Evolutionary conservation across 2,888 invertebrate genomes (phyloP).

Genomic region (Caenorhabditis plicata): DNA sequence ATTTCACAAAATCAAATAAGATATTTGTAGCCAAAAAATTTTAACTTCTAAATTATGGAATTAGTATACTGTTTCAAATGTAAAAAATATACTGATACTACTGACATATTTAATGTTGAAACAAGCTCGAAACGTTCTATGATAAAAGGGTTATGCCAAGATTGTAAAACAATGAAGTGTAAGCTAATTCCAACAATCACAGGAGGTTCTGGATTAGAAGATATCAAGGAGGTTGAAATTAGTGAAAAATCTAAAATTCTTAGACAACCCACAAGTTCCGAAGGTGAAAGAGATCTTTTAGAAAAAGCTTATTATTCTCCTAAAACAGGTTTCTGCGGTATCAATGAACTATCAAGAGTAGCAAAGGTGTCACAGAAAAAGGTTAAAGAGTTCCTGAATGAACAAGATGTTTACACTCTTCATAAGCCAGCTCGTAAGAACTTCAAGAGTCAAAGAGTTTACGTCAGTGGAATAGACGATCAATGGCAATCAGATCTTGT

Average conservation of each 20-base stretch:
- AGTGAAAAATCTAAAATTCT: slow-evolving; percentile 2
- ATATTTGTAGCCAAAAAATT: too few species aligned
- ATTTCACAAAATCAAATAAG: too few species aligned
- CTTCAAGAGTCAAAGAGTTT: slow-evolving; percentile 38
- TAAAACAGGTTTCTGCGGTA: slow-evolving; percentile 35
- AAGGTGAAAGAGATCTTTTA: slow-evolving; percentile 5
- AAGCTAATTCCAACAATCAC: slow-evolving; percentile 1
- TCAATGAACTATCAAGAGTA: slow-evolving; percentile 34
- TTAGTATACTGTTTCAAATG: too few species aligned
- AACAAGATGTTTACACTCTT: slow-evolving; percentile 44
- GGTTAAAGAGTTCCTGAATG: slow-evolving; percentile 34
- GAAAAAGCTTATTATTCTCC: slow-evolving; percentile 32
- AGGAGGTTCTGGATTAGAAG: slow-evolving; percentile 2
- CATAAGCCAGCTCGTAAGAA: slow-evolving; percentile 44
- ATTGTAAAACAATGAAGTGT: slow-evolving; percentile 1
- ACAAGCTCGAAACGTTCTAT: slow-evolving; percentile 1
- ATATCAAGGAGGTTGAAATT: slow-evolving; percentile 2
- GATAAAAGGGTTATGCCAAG: slow-evolving; percentile 2
- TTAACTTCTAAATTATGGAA: too few species aligned
- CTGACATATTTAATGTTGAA: too few species aligned
- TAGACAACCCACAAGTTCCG: slow-evolving; percentile 2
- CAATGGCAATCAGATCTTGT: slow-evolving; percentile 51
- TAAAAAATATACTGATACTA: too few species aligned
- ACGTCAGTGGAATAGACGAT: slow-evolving; percentile 31
- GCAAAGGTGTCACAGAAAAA: slow-evolving; percentile 22